Conservation (phyloP, 2,888 invertebrate genomes). For the Campaea margaritaria region DNA sequence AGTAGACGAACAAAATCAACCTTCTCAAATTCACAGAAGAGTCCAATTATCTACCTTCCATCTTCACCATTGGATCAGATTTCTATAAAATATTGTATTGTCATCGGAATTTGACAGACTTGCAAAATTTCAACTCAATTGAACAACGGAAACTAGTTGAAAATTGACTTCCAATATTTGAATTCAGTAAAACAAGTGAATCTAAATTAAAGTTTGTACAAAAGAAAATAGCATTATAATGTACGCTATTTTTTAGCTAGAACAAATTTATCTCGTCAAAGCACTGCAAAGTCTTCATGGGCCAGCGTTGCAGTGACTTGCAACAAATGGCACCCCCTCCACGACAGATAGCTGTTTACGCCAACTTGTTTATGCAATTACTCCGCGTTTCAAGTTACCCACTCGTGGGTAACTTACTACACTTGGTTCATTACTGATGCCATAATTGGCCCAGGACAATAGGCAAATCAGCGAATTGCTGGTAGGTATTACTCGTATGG, state of each 20-base stretch:
- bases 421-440: slow-evolving; percentile 16
- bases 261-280: neutral
- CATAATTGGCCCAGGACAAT: slow-evolving; percentile 20
- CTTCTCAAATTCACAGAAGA: too few species aligned
- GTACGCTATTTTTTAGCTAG: neutral
- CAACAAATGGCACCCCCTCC: slow-evolving; percentile 16
- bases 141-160: too few species aligned
- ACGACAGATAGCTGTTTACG: slow-evolving; percentile 21
- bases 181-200: too few species aligned
- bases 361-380: slow-evolving; percentile 19
- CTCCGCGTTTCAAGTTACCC: slow-evolving; percentile 15
- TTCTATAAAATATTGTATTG: too few species aligned
- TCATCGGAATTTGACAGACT: too few species aligned
- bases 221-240: too few species aligned
- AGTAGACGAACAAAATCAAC: too few species aligned
- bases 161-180: too few species aligned
- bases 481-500: neutral
- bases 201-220: too few species aligned
- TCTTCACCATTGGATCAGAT: too few species aligned
- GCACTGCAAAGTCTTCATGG: slow-evolving; percentile 7
- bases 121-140: too few species aligned
- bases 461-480: neutral
- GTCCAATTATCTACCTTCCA: too few species aligned
- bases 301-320: slow-evolving; percentile 14
- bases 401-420: slow-evolving; percentile 5